Evolutionary conservation across 2,113 vertebrate species (phyloP), one percentile per base, ranked within the genome.

Genomic region (Silurus meridionalis): DNA sequence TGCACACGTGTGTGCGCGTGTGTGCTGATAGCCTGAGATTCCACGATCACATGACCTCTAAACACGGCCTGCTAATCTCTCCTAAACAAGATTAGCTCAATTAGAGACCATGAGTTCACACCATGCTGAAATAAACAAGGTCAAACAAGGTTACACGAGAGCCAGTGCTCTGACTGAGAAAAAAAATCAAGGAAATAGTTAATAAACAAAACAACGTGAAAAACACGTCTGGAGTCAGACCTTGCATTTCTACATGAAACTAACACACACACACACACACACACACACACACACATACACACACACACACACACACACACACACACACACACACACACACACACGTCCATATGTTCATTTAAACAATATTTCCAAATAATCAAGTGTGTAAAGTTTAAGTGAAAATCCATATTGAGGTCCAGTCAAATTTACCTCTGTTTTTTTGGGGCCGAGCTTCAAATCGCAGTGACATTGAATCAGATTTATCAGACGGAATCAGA

Each of bases 21-120:
- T 28, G 9, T 64, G 23, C 61, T 58, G 63, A 80, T 28, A 72
- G 69, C 85, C 90, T 79, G 48, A 66, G 53, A 63, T 72, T 28
- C 80, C 75, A 53, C 80, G 66, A 80, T 89, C 84, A 87, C 83
- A 87, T 90, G 60, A 87, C 85, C 78, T 82, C 69, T 83, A 82
- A 79, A 72, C 85, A 83, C 6, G 28, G 69, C 80, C 53, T 25
- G 53, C 2, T 91, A 84, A 86, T 37, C 79, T 48, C 50, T 74
- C 10, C 85, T 81, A 72, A 89, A 90, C 15, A 69, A 86, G 50
- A 87, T 90, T 72, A 89, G 19, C 74, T 23, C 25, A 55, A 89
- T 87, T 84, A 82, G 71, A 75, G 19, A 69, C 23, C n/a, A 37
- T 14, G 74, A 11, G n/a, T 58, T 61, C 66, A 87, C 1, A 7